Conservation (phyloP, 2,113 vertebrate genomes). For the Lota lota region DNA sequence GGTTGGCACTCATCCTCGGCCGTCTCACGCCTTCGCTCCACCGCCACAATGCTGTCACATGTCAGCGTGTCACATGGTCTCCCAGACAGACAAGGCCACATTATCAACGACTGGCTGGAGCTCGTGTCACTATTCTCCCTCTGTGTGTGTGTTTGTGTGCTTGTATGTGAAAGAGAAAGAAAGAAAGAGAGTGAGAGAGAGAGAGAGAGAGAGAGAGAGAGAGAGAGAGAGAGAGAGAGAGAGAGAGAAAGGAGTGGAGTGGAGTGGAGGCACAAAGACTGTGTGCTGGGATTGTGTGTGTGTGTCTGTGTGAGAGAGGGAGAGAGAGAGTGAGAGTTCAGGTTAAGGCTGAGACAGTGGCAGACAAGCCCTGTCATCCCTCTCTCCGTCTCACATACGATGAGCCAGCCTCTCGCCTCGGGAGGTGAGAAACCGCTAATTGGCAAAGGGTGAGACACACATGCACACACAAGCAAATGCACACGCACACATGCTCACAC, state of each 20-base stretch:
- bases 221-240: neutral
- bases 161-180: neutral
- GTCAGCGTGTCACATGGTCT: conserved; percentile 46
- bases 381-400: conserved; percentile 46
- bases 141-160: too few relatives aligned
- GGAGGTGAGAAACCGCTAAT: conserved; percentile 68
- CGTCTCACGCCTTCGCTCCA: conserved; percentile 55
- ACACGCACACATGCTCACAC: neutral
- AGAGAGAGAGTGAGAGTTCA: conserved; percentile 45
- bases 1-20: conserved; percentile 50
- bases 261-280: neutral
- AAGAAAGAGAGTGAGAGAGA: too few relatives aligned
- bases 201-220: neutral
- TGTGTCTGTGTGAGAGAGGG: conserved; percentile 21
- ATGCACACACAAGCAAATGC: conserved; percentile 7
- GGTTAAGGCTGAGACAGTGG: conserved; percentile 52
- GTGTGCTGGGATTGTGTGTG: conserved; percentile 23
- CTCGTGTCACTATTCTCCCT: neutral
- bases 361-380: conserved; percentile 57
- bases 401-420: conserved; percentile 47
- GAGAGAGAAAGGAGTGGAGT: too few relatives aligned
- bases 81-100: conserved; percentile 46
- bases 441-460: conserved; percentile 54
- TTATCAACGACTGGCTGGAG: conserved; percentile 55
- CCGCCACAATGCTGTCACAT: conserved; percentile 57